A percentile compares a stretch with the other conserved stretches of the same genome.
These are phyloP conservation scores for Saccostrea cuccullata DNA, from an alignment of 1,140 invertebrate species.

Conservation along the genomic window DNA sequence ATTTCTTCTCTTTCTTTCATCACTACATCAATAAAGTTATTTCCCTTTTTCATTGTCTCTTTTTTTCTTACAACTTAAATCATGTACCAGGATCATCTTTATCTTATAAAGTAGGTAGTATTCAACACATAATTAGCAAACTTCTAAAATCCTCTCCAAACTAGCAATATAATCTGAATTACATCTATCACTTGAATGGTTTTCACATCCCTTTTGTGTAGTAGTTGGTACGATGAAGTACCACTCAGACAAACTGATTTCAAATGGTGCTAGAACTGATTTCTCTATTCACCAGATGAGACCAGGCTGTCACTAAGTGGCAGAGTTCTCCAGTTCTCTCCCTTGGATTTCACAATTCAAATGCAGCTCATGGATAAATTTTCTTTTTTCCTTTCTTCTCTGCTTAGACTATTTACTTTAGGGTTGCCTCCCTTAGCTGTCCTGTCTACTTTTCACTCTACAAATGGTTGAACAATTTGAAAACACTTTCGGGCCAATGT, in stretches of 20 bases:
- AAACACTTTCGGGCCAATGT: no score
- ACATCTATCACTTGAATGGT: neutral
- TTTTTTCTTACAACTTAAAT: no score
- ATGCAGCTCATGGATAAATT: neutral
- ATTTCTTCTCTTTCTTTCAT: no score
- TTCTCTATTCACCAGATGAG: conserved; percentile 68
- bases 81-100: no score
- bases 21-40: no score
- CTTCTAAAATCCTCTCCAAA: neutral
- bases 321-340: neutral
- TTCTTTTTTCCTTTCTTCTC: neutral
- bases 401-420: neutral
- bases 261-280: conserved; percentile 69
- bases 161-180: neutral
- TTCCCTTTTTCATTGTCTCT: no score
- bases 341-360: neutral
- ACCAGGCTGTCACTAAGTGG: conserved; percentile 55
- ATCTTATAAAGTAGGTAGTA: no score
- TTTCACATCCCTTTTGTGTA: neutral
- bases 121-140: neutral
- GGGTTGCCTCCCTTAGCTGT: neutral
- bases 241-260: conserved; percentile 68
- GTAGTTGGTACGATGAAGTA: neutral
- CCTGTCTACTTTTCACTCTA: neutral
- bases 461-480: neutral